Evolutionary conservation across 2,113 vertebrate genomes (phyloP).

Genomic region (Marcusenius ussheri): DNA sequence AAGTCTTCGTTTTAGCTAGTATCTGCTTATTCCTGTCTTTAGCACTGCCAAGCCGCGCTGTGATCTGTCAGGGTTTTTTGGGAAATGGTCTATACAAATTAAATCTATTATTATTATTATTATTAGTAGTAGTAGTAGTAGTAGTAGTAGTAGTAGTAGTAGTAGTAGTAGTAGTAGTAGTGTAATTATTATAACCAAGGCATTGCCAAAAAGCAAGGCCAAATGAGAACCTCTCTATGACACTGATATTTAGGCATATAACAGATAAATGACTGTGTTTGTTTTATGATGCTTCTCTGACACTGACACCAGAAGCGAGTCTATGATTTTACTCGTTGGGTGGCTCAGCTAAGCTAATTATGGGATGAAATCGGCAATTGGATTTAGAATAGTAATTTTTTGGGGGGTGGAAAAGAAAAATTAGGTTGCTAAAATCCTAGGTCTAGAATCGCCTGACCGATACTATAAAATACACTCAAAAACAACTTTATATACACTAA

Average conservation of each 20-base stretch:
- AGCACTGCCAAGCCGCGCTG: neutral
- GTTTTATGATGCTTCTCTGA: neutral
- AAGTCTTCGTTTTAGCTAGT: neutral
- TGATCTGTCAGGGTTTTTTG: neutral
- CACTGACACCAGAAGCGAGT: neutral
- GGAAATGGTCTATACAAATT: neutral
- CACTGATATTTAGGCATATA: neutral
- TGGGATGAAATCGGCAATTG: neutral
- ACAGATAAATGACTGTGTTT: neutral
- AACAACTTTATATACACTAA: neutral
- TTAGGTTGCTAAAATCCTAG: neutral
- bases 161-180: too few species aligned
- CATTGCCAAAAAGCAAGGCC: neutral
- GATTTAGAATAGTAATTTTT: neutral
- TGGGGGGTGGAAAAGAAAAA: neutral
- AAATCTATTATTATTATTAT: neutral
- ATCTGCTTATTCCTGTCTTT: neutral
- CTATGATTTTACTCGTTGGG: neutral
- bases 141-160: too few species aligned
- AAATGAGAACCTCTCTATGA: neutral
- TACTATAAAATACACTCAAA: neutral
- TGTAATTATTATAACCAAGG: neutral
- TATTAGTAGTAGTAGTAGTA: too few species aligned
- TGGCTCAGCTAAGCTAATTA: neutral
- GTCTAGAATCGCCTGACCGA: neutral